Percentiles rank a stretch among this genome's conserved stretches.
Evolutionary conservation across 30 jellyfish, hydroid and myxozoan species (phyloP).

Genomic region (Mastigias papua): DNA sequence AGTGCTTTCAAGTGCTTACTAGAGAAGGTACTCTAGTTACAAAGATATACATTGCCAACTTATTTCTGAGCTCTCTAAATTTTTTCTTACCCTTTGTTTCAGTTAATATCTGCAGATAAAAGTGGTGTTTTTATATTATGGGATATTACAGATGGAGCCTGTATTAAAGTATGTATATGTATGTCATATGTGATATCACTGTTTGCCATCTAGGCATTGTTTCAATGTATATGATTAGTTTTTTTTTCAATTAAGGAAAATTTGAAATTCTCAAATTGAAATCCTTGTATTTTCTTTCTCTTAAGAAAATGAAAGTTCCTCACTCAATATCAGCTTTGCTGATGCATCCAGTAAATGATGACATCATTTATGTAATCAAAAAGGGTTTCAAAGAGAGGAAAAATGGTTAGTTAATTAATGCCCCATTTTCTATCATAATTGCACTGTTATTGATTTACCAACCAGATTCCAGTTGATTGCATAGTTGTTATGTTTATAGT

Average conservation of each 20-base stretch:
- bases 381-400: not conserved
- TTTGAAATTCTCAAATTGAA: too few species aligned
- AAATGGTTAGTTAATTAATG: not conserved
- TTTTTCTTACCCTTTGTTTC: not conserved
- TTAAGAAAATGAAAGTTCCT: not conserved
- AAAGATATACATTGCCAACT: not conserved
- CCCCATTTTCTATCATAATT: not conserved
- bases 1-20: too few species aligned
- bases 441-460: not conserved
- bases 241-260: not conserved
- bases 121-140: constrained; percentile 70
- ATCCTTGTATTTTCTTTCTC: not conserved
- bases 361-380: constrained; percentile 14
- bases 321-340: constrained; percentile 8
- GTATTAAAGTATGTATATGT: constrained; percentile 54
- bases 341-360: constrained; percentile 45
- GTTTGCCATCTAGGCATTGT: not conserved
- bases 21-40: too few species aligned
- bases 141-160: constrained; percentile 78
- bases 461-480: too few species aligned
- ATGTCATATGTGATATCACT: not conserved
- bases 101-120: constrained; percentile 71
- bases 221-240: too few species aligned
- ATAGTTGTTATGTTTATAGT: too few species aligned
- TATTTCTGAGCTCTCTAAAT: not conserved